Evolutionary conservation across 2,113 vertebrate genomes (phyloP).

Genomic region (Zosterops lateralis): DNA sequence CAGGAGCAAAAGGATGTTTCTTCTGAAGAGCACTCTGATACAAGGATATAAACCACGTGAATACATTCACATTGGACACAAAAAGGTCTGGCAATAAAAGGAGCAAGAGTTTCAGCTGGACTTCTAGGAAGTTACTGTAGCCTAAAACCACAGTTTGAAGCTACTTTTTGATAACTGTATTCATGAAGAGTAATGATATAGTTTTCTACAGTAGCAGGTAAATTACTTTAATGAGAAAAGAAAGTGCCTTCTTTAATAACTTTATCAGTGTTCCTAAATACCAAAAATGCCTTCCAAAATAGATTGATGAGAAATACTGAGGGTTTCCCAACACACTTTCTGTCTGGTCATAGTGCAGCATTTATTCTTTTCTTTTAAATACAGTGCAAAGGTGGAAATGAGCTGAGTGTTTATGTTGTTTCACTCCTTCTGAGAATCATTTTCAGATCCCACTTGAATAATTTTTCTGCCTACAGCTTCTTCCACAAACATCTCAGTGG

Average conservation of each 20-base stretch:
- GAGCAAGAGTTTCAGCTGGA: not conserved
- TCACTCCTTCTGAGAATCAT: not conserved
- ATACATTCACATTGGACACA: not conserved
- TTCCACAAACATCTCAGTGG: not conserved
- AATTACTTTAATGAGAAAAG: not conserved
- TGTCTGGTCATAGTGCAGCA: not conserved
- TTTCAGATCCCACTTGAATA: not conserved
- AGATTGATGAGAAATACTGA: not conserved
- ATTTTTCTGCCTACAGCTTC: conserved; percentile 10
- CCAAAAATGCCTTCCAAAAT: not conserved
- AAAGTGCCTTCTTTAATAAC: not conserved
- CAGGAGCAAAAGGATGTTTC: not conserved
- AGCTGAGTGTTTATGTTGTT: not conserved
- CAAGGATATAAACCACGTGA: not conserved
- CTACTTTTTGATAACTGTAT: not conserved
- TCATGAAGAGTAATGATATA: not conserved
- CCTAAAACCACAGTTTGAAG: not conserved
- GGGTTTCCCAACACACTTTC: not conserved
- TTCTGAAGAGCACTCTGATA: not conserved
- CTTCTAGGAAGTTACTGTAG: not conserved
- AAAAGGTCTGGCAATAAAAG: not conserved
- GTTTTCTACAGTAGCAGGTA: not conserved
- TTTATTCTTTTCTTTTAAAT: not conserved
- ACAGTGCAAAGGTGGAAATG: not conserved
- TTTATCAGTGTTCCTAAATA: not conserved